A percentile compares a stretch with the other conserved stretches of the same genome.
Conservation (phyloP, 2,113 vertebrate genomes). For the Orientallactaga bullata region DNA sequence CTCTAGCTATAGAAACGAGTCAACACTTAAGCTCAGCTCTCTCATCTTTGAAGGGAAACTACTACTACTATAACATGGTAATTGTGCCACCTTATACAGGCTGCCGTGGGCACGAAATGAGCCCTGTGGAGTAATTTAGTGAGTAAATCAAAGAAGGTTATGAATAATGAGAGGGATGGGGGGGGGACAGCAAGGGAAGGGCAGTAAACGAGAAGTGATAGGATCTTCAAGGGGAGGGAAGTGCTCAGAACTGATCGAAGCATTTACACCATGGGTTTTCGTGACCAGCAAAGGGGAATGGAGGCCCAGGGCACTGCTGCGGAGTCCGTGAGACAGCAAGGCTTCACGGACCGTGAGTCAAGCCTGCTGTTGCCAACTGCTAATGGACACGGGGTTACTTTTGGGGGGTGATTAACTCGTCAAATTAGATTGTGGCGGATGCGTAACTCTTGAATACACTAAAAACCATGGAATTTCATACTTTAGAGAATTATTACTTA, state of each 20-base stretch:
- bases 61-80: not conserved
- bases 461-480: not conserved
- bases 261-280: not conserved
- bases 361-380: not conserved
- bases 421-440: not conserved
- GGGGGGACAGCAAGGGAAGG: not conserved
- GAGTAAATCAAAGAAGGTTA: not conserved
- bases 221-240: not conserved
- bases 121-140: not conserved
- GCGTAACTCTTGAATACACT: not conserved
- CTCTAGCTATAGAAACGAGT: not conserved
- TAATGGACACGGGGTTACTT: not conserved
- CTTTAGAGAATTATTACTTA: not conserved
- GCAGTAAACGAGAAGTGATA: not conserved
- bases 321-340: not conserved
- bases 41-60: conserved; percentile 1
- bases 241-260: not conserved
- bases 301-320: not conserved
- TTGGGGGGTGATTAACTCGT: not conserved
- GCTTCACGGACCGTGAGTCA: not conserved
- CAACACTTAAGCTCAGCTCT: not conserved
- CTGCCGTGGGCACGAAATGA: not conserved
- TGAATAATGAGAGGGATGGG: not conserved
- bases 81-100: not conserved
- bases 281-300: not conserved